phyloP scores from a whole-genome alignment of 1,140 invertebrate species.

The Nasonia vitripennis region DNA sequence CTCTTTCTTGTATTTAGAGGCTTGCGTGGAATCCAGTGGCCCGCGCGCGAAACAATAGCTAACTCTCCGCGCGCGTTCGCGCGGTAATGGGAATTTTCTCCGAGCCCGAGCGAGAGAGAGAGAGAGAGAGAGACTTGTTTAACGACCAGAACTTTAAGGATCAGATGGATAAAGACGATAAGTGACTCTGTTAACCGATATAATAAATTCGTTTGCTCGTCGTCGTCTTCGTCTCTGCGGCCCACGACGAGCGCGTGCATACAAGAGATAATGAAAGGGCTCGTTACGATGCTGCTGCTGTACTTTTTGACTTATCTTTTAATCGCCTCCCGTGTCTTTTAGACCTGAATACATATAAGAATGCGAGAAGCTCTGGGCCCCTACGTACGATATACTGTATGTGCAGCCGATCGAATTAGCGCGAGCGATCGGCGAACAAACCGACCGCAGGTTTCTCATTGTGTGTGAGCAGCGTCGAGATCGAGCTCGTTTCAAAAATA shows the following conservation, averaged over 20 bases:
- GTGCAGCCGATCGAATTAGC: background rate
- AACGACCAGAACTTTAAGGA: constrained; percentile 31
- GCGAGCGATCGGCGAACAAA: background rate
- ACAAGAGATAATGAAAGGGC: constrained; percentile 32
- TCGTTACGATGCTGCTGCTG: constrained; percentile 25
- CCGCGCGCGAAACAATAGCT: constrained; percentile 44
- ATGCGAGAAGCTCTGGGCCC: no score
- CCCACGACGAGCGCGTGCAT: background rate
- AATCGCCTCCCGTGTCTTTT: constrained; percentile 2
- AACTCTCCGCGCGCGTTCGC: background rate
- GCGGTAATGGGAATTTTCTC: constrained; percentile 47
- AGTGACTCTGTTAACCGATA: constrained; percentile 30
- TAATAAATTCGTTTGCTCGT: constrained; percentile 38
- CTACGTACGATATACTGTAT: no score
- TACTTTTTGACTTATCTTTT: constrained; percentile 41
- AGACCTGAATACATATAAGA: background rate
- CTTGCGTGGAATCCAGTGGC: constrained; percentile 32
- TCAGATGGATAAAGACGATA: constrained; percentile 47
- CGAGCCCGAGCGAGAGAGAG: constrained; percentile 31
- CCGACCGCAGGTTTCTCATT: background rate
- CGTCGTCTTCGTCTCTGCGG: constrained; percentile 3
- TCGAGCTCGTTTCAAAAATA: no score
- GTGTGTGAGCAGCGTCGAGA: background rate
- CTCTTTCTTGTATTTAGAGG: background rate
- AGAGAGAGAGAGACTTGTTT: constrained; percentile 17